These are phyloP conservation scores for Drosophila obscura DNA, from an alignment of 1,140 invertebrate genomes.

Conservation along the genomic window DNA sequence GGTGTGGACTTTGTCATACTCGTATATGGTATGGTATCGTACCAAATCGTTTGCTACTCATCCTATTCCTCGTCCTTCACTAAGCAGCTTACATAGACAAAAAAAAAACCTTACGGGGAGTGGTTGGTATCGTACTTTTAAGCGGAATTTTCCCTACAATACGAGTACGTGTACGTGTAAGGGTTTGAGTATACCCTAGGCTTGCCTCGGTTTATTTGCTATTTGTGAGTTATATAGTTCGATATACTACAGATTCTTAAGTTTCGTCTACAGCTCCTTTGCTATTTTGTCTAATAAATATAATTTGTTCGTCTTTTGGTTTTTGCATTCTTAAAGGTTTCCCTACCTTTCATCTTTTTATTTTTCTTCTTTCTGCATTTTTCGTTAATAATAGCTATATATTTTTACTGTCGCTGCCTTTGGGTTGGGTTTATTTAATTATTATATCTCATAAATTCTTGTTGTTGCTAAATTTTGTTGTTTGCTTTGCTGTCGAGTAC, in stretches of 20 bases:
- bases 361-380: slow-evolving; percentile 21
- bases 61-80: slow-evolving; percentile 20
- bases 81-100: slow-evolving; percentile 65
- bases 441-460: slow-evolving; percentile 83
- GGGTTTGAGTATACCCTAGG: slow-evolving; percentile 27
- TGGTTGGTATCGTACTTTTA: slow-evolving; percentile 18
- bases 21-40: slow-evolving; percentile 27
- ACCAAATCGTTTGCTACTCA: not conserved
- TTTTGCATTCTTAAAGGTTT: slow-evolving; percentile 21
- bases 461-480: slow-evolving; percentile 83
- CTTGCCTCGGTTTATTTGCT: slow-evolving; percentile 62
- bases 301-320: slow-evolving; percentile 57
- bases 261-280: slow-evolving; percentile 41
- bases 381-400: slow-evolving; percentile 51
- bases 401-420: slow-evolving; percentile 36
- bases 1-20: slow-evolving; percentile 3
- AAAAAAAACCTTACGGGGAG: slow-evolving; percentile 50
- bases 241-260: slow-evolving; percentile 77
- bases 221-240: slow-evolving; percentile 78
- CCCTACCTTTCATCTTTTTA: slow-evolving; percentile 8
- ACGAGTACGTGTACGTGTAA: too few species aligned
- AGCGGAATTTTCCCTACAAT: slow-evolving; percentile 77
- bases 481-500: slow-evolving; percentile 62
- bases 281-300: slow-evolving; percentile 72
- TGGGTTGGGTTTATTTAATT: slow-evolving; percentile 50